Base-by-base conservation (phyloP, 2,797 vertebrate species). In the Lindbergichthys nudifrons region DNA sequence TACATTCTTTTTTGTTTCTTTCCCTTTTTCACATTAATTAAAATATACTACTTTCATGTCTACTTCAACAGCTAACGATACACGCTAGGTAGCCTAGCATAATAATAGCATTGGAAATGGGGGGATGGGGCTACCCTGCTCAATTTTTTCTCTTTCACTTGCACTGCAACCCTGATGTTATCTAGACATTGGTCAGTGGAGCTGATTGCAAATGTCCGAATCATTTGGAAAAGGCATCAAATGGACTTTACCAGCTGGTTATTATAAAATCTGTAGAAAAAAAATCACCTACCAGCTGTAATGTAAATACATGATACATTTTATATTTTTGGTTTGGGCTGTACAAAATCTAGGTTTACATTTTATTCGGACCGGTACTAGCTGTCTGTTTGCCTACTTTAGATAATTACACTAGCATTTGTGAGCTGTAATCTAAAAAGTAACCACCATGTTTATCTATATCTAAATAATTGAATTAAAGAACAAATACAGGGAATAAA, bases 381-480 rank as follows among this genome's bases (percentile, higher is more conserved):
- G 36, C 36, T 36, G 12, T 65, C 32, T 51, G 26, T 26, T 26
- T 26, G 26, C 26, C 26, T 26, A 26, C 4, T 26, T 26, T 26
- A 26, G 26, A 26, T 26, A 23, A 48, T 57, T 47, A 13, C 13
- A 47, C 15, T 45, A 16, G 41, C 41, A 48, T 48, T 72, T 9
- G 60, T 19, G 12, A 15, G 60, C 14, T 56, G 11, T 4, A 64
- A 62, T 26, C 26, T 26, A 26, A 26, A 26, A 26, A 26, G 26
- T 26, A 26, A 26, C 26, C 18, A 47, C 13, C 9, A 16, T 32
- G 23, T 30, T 56, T 54, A 68, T 46, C 53, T 9, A 13, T 26
- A 32, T n/a, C 42, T 23, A 32, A 57, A 36, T 5, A 72, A 57
- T 56, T 45, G 3, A 58, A 58, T 59, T 21, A 51, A 58, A 65